Percentiles rank a stretch among this genome's conserved stretches.
Evolutionary conservation across 2,888 invertebrate genomes (phyloP).

Genomic region (Synanthedon vespiformis): DNA sequence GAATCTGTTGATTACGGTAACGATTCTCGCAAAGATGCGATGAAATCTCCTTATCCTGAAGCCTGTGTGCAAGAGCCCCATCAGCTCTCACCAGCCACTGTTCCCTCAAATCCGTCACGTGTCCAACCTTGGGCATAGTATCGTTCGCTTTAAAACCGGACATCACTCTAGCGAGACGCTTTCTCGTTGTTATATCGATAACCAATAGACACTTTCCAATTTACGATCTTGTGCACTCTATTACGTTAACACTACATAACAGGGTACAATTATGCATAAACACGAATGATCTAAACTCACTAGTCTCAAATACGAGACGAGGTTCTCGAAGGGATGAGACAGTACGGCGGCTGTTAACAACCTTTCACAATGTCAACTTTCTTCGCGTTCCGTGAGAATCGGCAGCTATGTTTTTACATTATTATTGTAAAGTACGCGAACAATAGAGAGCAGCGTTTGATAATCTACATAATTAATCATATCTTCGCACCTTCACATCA

Average conservation of each 20-base stretch:
- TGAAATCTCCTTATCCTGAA: slow-evolving; percentile 63
- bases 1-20: slow-evolving; percentile 59
- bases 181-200: slow-evolving; percentile 4
- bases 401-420: slow-evolving; percentile 39
- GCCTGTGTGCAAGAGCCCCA: slow-evolving; percentile 56
- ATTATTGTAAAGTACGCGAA: slow-evolving; percentile 43
- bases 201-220: slow-evolving; percentile 1
- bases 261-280: slow-evolving; percentile 18
- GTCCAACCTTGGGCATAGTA: slow-evolving; percentile 62
- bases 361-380: slow-evolving; percentile 45
- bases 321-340: neutral
- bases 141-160: slow-evolving; percentile 51
- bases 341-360: neutral
- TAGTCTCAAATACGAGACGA: neutral
- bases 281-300: slow-evolving; percentile 18
- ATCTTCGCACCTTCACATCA: neutral
- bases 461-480: slow-evolving; percentile 28
- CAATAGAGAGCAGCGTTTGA: slow-evolving; percentile 45
- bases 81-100: slow-evolving; percentile 63
- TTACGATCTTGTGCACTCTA: slow-evolving; percentile 1
- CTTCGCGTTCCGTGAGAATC: slow-evolving; percentile 53
- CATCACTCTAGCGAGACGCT: slow-evolving; percentile 25
- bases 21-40: slow-evolving; percentile 61
- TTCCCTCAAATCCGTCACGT: slow-evolving; percentile 57
- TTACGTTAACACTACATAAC: slow-evolving; percentile 21